phyloP scores from a whole-genome alignment of 2,113 vertebrate species.

The Caracal caracal region DNA sequence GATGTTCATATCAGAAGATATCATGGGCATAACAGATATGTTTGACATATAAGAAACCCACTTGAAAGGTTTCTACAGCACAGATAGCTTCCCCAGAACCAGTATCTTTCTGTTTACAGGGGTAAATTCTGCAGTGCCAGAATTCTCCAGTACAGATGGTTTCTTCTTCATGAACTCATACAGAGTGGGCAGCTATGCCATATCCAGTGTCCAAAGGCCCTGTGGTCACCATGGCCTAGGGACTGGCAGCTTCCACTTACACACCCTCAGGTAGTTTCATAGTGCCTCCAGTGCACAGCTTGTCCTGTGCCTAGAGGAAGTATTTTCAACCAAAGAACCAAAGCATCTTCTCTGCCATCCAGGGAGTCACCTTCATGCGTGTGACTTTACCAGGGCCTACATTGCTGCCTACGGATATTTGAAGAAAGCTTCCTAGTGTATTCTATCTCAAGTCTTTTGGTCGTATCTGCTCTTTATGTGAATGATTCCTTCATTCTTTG shows the following conservation, averaged over 20 bases:
- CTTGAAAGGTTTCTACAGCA: background rate
- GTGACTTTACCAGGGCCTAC: rapidly evolving
- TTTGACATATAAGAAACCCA: no score
- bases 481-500: background rate
- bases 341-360: background rate
- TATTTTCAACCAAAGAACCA: background rate
- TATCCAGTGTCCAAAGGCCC: rapidly evolving
- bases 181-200: background rate
- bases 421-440: background rate
- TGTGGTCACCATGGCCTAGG: background rate
- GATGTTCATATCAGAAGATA: no score
- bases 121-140: background rate
- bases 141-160: background rate
- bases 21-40: no score
- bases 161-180: background rate
- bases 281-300: background rate
- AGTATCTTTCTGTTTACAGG: background rate
- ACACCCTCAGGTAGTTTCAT: background rate
- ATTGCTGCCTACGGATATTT: no score
- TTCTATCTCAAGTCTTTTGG: background rate
- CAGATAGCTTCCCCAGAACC: background rate
- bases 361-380: rapidly evolving
- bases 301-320: rapidly evolving
- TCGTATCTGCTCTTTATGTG: background rate
- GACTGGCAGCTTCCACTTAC: background rate